phyloP scores from a whole-genome alignment of 2,888 invertebrate genomes.

The Agrypnus murinus region DNA sequence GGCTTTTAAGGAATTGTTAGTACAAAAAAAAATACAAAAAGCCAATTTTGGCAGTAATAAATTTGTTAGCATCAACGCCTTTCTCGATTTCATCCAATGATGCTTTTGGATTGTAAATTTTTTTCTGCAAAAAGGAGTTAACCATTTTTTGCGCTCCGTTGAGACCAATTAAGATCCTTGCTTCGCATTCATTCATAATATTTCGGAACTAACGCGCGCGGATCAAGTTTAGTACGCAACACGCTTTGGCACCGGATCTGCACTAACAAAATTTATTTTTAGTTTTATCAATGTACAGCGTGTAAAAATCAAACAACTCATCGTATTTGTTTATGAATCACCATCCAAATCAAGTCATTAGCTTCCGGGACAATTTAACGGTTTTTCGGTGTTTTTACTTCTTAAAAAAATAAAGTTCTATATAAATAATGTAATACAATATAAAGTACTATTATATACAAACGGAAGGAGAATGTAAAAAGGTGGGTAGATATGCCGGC shows the following conservation, averaged over 20 bases:
- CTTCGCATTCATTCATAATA: slow-evolving; percentile 57
- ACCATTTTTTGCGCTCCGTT: slow-evolving; percentile 54
- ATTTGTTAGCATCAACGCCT: slow-evolving; percentile 51
- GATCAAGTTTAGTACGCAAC: slow-evolving; percentile 51
- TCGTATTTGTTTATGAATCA: slow-evolving; percentile 48
- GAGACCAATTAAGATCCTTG: slow-evolving; percentile 56
- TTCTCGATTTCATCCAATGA: slow-evolving; percentile 54
- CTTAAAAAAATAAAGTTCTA: neutral
- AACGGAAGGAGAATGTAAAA: slow-evolving; percentile 46
- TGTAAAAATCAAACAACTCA: slow-evolving; percentile 26
- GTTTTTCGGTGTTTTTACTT: slow-evolving; percentile 1
- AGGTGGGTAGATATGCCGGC: slow-evolving; percentile 40
- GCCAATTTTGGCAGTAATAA: slow-evolving; percentile 43
- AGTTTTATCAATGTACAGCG: slow-evolving; percentile 40
- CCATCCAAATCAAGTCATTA: neutral
- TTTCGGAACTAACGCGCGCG: slow-evolving; percentile 48
- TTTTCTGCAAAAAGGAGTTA: slow-evolving; percentile 54
- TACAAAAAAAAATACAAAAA: slow-evolving; percentile 37
- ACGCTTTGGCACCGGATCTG: slow-evolving; percentile 50
- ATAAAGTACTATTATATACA: no score
- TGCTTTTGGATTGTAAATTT: slow-evolving; percentile 35
- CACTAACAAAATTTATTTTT: slow-evolving; percentile 31
- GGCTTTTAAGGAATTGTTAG: slow-evolving; percentile 28
- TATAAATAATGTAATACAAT: neutral
- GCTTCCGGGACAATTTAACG: slow-evolving; percentile 42